Conservation (phyloP, 1,140 invertebrate genomes). For the Drosophila jambulina region DNA sequence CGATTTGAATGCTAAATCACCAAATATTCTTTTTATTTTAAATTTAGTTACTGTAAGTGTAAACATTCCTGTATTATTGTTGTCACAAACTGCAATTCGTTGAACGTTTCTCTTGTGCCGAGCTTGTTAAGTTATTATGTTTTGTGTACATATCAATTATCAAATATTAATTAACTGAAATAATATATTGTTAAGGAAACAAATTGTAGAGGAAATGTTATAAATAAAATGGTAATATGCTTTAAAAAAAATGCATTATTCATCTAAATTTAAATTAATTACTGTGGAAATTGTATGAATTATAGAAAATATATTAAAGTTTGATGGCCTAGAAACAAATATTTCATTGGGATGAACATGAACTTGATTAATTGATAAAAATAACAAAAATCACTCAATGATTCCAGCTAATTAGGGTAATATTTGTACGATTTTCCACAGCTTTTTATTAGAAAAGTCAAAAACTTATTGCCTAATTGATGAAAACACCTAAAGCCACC, state of each 20-base stretch:
- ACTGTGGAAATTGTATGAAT: background rate
- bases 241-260: background rate
- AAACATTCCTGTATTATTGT: constrained; percentile 43
- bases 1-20: constrained; percentile 66
- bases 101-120: constrained; percentile 35
- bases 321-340: background rate
- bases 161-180: background rate
- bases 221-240: constrained; percentile 29
- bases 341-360: too few relatives aligned
- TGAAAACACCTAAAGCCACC: background rate
- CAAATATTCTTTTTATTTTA: constrained; percentile 65
- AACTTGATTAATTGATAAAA: too few relatives aligned
- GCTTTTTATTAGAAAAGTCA: too few relatives aligned
- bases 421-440: too few relatives aligned
- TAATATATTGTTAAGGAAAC: background rate
- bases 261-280: too few relatives aligned
- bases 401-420: too few relatives aligned
- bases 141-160: constrained; percentile 5
- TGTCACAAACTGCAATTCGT: constrained; percentile 42
- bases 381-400: too few relatives aligned
- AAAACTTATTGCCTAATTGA: background rate
- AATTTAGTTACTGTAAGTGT: constrained; percentile 35
- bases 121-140: constrained; percentile 23
- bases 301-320: background rate
- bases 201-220: constrained; percentile 10